Conservation (phyloP, 2,888 invertebrate species). For the Conops quadrifasciatus region DNA sequence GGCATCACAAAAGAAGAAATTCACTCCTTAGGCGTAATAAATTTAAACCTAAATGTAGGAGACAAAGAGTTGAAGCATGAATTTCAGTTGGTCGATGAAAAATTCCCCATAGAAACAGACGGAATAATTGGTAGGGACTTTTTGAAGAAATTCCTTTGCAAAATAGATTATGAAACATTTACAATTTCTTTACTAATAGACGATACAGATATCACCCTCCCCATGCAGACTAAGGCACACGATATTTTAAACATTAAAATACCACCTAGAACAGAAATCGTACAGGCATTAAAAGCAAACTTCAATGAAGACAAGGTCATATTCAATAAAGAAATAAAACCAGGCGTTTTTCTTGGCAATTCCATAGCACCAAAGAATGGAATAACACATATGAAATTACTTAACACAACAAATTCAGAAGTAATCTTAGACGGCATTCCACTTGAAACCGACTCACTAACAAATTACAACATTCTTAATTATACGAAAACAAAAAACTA, state of each 20-base stretch:
- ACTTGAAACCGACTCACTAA: not conserved
- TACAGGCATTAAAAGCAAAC: too few relatives aligned
- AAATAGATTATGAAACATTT: constrained; percentile 36
- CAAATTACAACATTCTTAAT: not conserved
- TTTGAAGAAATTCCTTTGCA: constrained; percentile 23
- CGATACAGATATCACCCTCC: too few relatives aligned
- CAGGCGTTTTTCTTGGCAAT: constrained; percentile 22
- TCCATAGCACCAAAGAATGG: constrained; percentile 31
- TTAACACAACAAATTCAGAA: constrained; percentile 24
- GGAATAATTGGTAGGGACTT: constrained; percentile 36
- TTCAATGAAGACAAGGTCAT: constrained; percentile 7
- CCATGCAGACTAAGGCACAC: too few relatives aligned
- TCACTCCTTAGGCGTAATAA: not conserved
- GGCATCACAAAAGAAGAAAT: not conserved
- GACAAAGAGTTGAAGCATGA: not conserved
- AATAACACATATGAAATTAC: constrained; percentile 21
- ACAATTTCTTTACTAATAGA: constrained; percentile 14
- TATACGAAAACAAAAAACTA: not conserved
- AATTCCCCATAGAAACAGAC: constrained; percentile 26
- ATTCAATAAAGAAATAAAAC: constrained; percentile 27
- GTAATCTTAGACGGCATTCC: constrained; percentile 13
- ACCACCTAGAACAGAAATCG: too few relatives aligned
- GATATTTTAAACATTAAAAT: too few relatives aligned
- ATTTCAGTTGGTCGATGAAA: constrained; percentile 1
- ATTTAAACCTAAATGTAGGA: not conserved